These are phyloP conservation scores for Apteryx owenii DNA, from an alignment of 2,113 vertebrate species.

Conservation along the genomic window DNA sequence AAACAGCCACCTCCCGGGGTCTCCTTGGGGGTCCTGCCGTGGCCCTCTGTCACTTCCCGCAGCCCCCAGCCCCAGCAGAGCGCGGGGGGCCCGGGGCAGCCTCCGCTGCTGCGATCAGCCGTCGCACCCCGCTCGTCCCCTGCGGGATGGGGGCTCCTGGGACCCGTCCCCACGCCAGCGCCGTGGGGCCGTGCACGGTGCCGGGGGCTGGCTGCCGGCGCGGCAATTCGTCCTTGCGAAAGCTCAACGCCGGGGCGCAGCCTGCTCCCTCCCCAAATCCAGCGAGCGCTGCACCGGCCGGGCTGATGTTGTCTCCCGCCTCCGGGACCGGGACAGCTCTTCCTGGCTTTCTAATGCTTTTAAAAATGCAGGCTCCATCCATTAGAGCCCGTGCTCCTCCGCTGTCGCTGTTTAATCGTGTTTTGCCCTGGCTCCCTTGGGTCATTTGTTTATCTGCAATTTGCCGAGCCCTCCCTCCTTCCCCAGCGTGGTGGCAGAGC, in stretches of 20 bases:
- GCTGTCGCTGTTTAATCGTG: not conserved
- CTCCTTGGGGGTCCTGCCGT: accelerated
- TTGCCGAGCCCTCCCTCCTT: constrained; percentile 27
- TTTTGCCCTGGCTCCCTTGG: not conserved
- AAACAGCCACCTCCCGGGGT: not conserved
- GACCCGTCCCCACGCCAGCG: not conserved
- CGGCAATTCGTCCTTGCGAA: not conserved
- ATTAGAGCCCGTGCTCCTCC: not conserved
- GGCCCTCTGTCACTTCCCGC: not conserved
- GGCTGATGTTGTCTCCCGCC: not conserved
- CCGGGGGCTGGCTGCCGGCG: not conserved
- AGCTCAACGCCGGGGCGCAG: not conserved
- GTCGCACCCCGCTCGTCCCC: not conserved
- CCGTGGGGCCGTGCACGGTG: not conserved
- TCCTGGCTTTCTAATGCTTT: not conserved
- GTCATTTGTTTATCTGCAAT: constrained; percentile 37
- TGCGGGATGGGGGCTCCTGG: not conserved
- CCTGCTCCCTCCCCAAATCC: not conserved
- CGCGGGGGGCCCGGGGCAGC: not conserved
- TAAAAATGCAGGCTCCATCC: not conserved
- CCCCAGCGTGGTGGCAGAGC: constrained; percentile 11
- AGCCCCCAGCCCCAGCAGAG: not conserved
- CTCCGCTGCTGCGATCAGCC: too few relatives aligned
- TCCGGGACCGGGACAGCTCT: not conserved
- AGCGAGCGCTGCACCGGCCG: accelerated